Conservation (phyloP, 2,797 vertebrate species). For the Anguilla anguilla region DNA sequence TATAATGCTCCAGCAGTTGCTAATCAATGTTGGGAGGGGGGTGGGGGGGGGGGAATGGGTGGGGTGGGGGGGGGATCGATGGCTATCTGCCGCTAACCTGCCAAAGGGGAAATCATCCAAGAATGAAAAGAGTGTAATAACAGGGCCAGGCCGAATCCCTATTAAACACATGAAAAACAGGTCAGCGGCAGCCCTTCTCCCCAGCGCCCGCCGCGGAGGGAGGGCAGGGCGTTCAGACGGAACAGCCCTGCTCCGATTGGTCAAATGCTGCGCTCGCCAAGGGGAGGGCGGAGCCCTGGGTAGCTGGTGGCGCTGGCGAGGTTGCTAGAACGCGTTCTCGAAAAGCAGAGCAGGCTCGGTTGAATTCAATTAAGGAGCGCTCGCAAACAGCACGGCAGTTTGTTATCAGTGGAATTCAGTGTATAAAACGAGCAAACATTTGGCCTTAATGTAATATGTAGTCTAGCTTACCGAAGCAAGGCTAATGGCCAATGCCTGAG, state of each 20-base stretch:
- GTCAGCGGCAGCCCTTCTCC: constrained; percentile 72
- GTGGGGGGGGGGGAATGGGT: constrained; percentile 76
- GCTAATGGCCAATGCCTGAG: constrained; percentile 4
- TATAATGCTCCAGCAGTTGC: constrained; percentile 81
- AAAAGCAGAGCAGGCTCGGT: background rate
- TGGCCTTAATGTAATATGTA: background rate
- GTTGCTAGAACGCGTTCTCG: background rate
- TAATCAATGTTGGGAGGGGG: constrained; percentile 88
- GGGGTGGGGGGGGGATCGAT: constrained; percentile 82
- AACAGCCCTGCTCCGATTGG: constrained; percentile 72
- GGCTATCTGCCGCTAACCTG: constrained; percentile 77
- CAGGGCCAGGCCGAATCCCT: constrained; percentile 78
- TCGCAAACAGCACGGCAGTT: background rate
- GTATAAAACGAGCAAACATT: background rate
- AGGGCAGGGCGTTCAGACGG: constrained; percentile 74
- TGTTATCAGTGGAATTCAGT: background rate
- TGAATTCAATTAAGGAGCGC: background rate
- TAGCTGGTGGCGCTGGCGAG: background rate
- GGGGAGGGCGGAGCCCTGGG: constrained; percentile 10
- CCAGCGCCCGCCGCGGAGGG: constrained; percentile 70
- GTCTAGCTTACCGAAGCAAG: background rate
- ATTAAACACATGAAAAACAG: constrained; percentile 81
- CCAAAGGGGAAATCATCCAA: constrained; percentile 88
- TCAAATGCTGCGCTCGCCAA: constrained; percentile 55
- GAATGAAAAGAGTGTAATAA: constrained; percentile 87